These are phyloP conservation scores for Melanostigma gelatinosum DNA, from an alignment of 2,113 vertebrate species.

Conservation along the genomic window DNA sequence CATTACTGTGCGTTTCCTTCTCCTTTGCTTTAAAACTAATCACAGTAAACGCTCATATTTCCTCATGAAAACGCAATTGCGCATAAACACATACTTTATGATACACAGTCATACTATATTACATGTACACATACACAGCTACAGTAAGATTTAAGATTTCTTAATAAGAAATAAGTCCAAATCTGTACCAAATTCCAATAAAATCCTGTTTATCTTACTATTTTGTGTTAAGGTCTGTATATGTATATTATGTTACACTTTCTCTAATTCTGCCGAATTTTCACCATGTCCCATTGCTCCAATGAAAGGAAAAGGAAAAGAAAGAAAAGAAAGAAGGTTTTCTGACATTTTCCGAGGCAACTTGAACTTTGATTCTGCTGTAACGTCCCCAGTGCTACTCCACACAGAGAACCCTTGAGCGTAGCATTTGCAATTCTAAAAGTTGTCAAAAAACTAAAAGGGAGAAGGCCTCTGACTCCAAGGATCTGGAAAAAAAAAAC, in stretches of 20 bases:
- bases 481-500: not conserved
- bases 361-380: not conserved
- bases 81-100: too few relatives aligned
- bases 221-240: not conserved
- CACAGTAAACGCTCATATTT: too few relatives aligned
- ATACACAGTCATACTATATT: too few relatives aligned
- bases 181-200: not conserved
- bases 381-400: not conserved
- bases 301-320: not conserved
- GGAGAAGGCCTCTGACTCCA: not conserved
- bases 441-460: constrained; percentile 13
- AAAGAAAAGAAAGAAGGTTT: not conserved
- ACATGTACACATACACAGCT: too few relatives aligned
- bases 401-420: not conserved
- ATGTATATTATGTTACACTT: not conserved
- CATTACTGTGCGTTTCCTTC: too few relatives aligned
- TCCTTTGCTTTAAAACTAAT: too few relatives aligned
- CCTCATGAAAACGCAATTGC: too few relatives aligned
- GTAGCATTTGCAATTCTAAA: constrained; percentile 38
- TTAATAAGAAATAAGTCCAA: too few relatives aligned
- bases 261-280: not conserved
- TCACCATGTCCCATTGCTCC: not conserved
- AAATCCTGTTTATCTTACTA: not conserved
- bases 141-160: too few relatives aligned
- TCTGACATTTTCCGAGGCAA: not conserved